A percentile compares a stretch with the other conserved stretches of the same genome.
Evolutionary conservation across 2,797 vertebrate genomes (phyloP).

Genomic region (Hoplostethus atlanticus): DNA sequence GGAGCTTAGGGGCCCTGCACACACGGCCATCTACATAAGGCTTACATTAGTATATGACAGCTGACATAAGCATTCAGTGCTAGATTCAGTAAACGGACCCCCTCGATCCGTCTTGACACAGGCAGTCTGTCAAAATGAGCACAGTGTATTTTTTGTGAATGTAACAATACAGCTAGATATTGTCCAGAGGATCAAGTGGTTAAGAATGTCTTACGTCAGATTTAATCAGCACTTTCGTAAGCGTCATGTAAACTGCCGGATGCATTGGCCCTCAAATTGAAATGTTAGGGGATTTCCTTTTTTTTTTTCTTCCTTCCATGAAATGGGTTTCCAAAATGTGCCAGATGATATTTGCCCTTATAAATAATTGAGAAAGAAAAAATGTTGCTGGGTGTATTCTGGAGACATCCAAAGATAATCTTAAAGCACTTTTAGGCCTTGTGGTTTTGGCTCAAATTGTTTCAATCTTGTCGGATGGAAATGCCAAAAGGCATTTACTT

Average conservation of each 20-base stretch:
- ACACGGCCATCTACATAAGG: conserved; percentile 75
- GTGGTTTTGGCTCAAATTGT: conserved; percentile 82
- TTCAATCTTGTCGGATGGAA: conserved; percentile 76
- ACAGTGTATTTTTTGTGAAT: conserved; percentile 79
- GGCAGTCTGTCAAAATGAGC: conserved; percentile 68
- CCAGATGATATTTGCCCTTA: conserved; percentile 79
- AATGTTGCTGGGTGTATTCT: conserved; percentile 80
- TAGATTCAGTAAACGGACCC: conserved; percentile 52
- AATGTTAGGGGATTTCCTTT: conserved; percentile 39
- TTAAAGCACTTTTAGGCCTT: conserved; percentile 95
- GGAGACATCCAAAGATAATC: conserved; percentile 88
- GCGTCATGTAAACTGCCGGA: conserved; percentile 78
- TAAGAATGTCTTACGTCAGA: conserved; percentile 80
- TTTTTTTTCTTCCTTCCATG: conserved; percentile 66
- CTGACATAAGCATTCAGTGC: conserved; percentile 73
- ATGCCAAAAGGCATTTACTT: conserved; percentile 80
- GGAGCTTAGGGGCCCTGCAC: conserved; percentile 67
- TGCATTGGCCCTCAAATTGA: conserved; percentile 67
- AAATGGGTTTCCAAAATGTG: conserved; percentile 80
- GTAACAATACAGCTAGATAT: conserved; percentile 72
- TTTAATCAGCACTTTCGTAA: conserved; percentile 83
- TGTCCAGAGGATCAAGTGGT: conserved; percentile 65
- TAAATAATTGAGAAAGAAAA: conserved; percentile 66
- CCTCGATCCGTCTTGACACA: conserved; percentile 62
- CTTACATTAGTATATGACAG: conserved; percentile 78